Conservation (phyloP, 2,797 vertebrate species). For the Phataginus tricuspis region DNA sequence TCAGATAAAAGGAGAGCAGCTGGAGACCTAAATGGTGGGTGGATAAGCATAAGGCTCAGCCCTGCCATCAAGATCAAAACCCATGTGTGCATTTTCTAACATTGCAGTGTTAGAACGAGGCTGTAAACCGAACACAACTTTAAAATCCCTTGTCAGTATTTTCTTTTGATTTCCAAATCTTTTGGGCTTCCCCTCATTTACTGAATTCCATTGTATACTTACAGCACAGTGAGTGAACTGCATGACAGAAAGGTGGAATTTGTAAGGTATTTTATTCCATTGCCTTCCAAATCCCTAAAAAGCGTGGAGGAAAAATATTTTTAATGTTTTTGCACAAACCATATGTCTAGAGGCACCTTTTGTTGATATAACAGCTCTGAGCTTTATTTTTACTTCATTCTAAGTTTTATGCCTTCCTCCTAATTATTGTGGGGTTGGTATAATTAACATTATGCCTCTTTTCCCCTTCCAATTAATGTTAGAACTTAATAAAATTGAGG, state of each 20-base stretch:
- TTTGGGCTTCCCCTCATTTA: neutral
- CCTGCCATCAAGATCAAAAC: neutral
- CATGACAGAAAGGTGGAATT: constrained; percentile 83
- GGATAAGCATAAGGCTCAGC: neutral
- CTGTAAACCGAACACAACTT: constrained; percentile 4
- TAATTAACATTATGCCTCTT: neutral
- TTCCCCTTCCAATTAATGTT: neutral
- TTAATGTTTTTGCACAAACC: neutral
- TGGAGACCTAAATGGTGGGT: neutral
- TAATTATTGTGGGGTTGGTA: neutral
- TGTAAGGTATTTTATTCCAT: constrained; percentile 77
- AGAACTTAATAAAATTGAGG: neutral
- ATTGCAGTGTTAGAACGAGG: neutral
- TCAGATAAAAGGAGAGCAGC: neutral
- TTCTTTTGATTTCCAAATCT: neutral
- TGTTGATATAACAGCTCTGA: neutral
- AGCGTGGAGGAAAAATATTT: constrained; percentile 30
- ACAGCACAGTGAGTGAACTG: constrained; percentile 81
- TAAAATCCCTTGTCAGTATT: neutral
- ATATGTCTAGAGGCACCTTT: neutral
- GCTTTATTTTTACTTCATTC: neutral
- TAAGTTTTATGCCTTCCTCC: neutral
- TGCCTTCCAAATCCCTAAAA: constrained; percentile 85
- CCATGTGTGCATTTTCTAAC: neutral
- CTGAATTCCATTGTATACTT: constrained; percentile 76